Evolutionary conservation across 1,140 invertebrate species (phyloP).

Genomic region (Sinonovacula constricta): DNA sequence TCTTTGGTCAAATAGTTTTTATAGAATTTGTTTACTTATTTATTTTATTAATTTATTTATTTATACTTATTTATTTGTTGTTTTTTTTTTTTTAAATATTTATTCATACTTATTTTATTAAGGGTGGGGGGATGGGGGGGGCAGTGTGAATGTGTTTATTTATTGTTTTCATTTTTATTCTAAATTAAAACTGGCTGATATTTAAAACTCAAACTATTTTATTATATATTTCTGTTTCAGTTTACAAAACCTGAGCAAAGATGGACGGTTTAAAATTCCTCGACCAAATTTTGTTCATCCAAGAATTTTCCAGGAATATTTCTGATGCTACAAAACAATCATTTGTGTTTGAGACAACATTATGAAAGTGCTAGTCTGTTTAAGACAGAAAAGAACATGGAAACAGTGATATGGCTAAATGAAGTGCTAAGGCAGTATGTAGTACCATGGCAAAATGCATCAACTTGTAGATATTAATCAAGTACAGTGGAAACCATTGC

Average conservation of each 20-base stretch:
- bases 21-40: neutral
- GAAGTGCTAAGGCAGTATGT: too few species aligned
- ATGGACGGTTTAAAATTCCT: slow-evolving; percentile 30
- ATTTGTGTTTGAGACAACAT: too few species aligned
- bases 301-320: slow-evolving; percentile 38
- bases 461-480: too few species aligned
- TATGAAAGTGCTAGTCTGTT: too few species aligned
- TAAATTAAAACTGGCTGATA: neutral
- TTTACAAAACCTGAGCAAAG: slow-evolving; percentile 21
- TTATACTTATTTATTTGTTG: neutral
- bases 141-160: neutral
- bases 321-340: too few species aligned
- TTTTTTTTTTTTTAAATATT: neutral
- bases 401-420: too few species aligned
- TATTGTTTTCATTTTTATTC: neutral
- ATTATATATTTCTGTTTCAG: slow-evolving; percentile 15
- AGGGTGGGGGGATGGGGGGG: neutral
- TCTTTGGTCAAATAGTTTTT: too few species aligned
- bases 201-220: neutral
- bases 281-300: slow-evolving; percentile 46
- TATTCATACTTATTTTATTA: too few species aligned
- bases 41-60: neutral
- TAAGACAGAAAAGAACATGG: too few species aligned
- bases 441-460: too few species aligned
- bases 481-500: too few species aligned